phyloP scores from a whole-genome alignment of 2,888 invertebrate genomes.

The Trissoscelio sp. region DNA sequence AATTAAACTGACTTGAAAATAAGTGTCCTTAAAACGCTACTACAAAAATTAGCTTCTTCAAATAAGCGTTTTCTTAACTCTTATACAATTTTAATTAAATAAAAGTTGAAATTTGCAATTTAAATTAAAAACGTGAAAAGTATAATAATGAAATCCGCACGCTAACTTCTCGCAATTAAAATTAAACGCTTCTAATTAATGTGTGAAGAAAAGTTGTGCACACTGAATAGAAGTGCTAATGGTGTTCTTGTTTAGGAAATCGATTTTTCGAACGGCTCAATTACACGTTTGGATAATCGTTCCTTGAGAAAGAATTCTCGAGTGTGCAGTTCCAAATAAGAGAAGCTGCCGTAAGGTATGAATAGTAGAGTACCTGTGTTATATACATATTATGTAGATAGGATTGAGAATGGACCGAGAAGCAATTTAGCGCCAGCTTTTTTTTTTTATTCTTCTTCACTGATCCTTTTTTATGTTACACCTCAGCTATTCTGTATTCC shows the following conservation, averaged over 20 bases:
- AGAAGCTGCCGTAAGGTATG: constrained; percentile 44
- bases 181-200: constrained; percentile 3
- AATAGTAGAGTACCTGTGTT: constrained; percentile 37
- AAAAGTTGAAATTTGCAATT: no score
- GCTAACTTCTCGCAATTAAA: no score
- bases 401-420: constrained; percentile 42
- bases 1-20: no score
- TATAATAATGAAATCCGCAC: no score
- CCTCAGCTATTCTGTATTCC: constrained; percentile 24
- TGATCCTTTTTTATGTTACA: constrained; percentile 7
- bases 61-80: no score
- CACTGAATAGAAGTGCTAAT: constrained; percentile 22
- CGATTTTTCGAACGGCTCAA: constrained; percentile 36
- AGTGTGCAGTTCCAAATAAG: constrained; percentile 46
- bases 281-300: constrained; percentile 32
- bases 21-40: no score
- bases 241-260: constrained; percentile 27
- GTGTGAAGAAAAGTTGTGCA: background rate
- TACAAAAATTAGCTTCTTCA: no score
- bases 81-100: no score
- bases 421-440: constrained; percentile 50
- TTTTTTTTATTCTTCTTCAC: constrained; percentile 27
- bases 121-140: no score
- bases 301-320: constrained; percentile 47
- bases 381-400: constrained; percentile 49